Base-by-base conservation (phyloP, 2,888 invertebrate species). In the Cacoxenus indagator region DNA sequence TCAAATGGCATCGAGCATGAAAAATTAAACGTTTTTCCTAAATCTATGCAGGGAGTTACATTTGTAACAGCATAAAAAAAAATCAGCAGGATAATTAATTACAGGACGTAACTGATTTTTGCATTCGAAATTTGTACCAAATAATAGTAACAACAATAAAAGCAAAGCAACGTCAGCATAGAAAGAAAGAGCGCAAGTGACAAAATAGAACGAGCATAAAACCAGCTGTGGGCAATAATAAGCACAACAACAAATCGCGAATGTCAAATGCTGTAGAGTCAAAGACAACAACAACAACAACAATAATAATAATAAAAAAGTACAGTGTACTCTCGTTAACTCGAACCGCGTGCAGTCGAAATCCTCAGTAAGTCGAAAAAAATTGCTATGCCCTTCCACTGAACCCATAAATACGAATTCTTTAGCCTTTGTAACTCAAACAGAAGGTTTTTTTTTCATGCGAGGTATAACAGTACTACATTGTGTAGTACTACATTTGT, bases 41-140 rank as follows among this genome's bases (percentile, higher is more conserved):
- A 43, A n/a, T 43, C 3, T 8, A n/a, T 43, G 37, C 66, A 22
- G 57, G 26, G 4, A 55, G 57, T 26, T 11, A n/a, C 17, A 17
- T 48, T 17, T 8, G 48, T n/a, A 48, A n/a, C 48, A 8, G 3
- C 26, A 26, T 57, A 27, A 27, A 64, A 48, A 64, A 45, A 17
- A 61, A 24, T 43, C 8, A 8, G 45, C 43, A 62, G 61, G 68
- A 72, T 81, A 81, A 80, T 80, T 80, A 80, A 80, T 81, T 79
- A 73, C 75, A 67, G 71, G 57, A 75, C 73, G 78, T 80, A 78
- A 70, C 71, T 70, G 74, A 78, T 73, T 77, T n/a, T 75, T 73
- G 76, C 77, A 73, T 69, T 55, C 70, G 72, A 75, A 73, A 69
- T 70, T 72, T 76, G 67, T 73, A 70, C 77, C 37, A 61, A n/a